Evolutionary conservation across 1,140 invertebrate species (phyloP).

Genomic region (Ceratoteleas bidentatus): DNA sequence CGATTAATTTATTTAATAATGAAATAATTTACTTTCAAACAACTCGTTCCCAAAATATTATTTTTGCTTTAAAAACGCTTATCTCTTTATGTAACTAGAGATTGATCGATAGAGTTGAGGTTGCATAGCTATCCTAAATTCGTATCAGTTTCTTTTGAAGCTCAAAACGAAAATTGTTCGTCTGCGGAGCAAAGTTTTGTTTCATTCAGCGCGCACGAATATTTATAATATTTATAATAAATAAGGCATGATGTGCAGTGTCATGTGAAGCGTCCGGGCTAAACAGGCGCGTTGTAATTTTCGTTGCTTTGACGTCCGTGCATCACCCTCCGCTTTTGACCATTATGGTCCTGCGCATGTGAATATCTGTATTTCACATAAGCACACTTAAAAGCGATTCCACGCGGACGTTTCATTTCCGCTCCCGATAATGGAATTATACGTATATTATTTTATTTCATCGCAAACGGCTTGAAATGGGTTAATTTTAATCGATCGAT

Average conservation of each 20-base stretch:
- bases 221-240: conserved; percentile 23
- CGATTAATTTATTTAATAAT: no score
- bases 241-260: conserved; percentile 7
- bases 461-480: conserved; percentile 24
- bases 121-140: no score
- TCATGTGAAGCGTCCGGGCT: background rate
- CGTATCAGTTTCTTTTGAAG: background rate
- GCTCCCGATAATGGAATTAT: conserved; percentile 34
- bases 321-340: conserved; percentile 18
- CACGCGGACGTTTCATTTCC: conserved; percentile 40
- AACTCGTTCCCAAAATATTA: no score
- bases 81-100: no score
- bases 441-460: conserved; percentile 8
- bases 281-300: conserved; percentile 21
- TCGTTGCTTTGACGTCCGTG: conserved; percentile 36
- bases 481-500: background rate
- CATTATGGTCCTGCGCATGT: conserved; percentile 20
- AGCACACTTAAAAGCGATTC: conserved; percentile 35
- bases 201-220: background rate
- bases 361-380: conserved; percentile 30
- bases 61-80: no score
- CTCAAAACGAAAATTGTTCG: no score
- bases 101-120: no score
- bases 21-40: no score
- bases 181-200: background rate